Percentiles rank a stretch among this genome's conserved stretches.
These are phyloP conservation scores for Tretioscincus oriximinensis DNA, from an alignment of 2,113 vertebrate species.

Conservation along the genomic window DNA sequence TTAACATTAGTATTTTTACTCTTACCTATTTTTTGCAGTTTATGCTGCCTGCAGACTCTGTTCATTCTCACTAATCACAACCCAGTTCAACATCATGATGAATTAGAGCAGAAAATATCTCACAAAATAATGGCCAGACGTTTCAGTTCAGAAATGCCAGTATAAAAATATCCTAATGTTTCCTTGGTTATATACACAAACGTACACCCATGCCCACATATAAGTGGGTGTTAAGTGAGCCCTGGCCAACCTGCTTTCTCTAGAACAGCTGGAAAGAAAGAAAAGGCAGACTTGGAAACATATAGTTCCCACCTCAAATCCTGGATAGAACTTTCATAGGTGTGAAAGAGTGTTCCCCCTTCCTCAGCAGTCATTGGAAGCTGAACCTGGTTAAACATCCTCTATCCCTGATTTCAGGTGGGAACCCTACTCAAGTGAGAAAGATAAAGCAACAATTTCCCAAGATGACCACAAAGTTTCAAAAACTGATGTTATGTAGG, in stretches of 20 bases:
- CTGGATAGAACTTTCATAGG: too few relatives aligned
- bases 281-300: too few relatives aligned
- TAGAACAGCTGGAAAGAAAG: too few relatives aligned
- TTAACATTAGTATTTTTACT: too few relatives aligned
- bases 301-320: too few relatives aligned
- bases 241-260: too few relatives aligned
- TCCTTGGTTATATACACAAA: not conserved
- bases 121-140: not conserved
- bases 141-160: not conserved
- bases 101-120: not conserved
- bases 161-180: not conserved
- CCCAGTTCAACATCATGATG: not conserved
- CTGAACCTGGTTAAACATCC: too few relatives aligned
- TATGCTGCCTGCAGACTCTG: not conserved
- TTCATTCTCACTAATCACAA: not conserved
- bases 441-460: not conserved
- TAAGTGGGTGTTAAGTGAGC: not conserved
- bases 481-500: not conserved
- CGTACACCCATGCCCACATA: too few relatives aligned
- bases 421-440: not conserved
- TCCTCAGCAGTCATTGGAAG: too few relatives aligned
- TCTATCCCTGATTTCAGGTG: too few relatives aligned
- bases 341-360: too few relatives aligned
- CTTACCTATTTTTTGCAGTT: not conserved
- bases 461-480: not conserved